A percentile compares a stretch with the other conserved stretches of the same genome.
phyloP scores from a whole-genome alignment of 64 coral and sea anemone species.

The Pocillopora verrucosa region DNA sequence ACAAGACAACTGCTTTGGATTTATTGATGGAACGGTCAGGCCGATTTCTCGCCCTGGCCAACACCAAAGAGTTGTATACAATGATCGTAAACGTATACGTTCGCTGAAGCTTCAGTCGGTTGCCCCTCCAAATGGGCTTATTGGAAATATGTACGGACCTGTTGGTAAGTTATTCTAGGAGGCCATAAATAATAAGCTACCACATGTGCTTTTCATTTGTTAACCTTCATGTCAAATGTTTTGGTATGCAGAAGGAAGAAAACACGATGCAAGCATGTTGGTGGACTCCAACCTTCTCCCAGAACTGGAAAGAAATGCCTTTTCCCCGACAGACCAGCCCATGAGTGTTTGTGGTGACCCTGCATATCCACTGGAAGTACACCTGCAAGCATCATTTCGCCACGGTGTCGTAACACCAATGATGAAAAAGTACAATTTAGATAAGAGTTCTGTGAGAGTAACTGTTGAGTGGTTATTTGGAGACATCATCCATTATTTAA shows the following conservation, averaged over 20 bases:
- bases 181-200: not conserved
- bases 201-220: not conserved
- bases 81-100: not conserved
- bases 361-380: not conserved
- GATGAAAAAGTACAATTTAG: not conserved
- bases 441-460: not conserved
- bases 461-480: not conserved
- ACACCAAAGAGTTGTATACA: not conserved
- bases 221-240: not conserved
- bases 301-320: not conserved
- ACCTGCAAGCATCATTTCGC: constrained; percentile 16
- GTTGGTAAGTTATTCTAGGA: not conserved
- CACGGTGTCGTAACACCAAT: constrained; percentile 21
- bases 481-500: not conserved
- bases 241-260: not conserved
- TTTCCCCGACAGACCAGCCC: constrained; percentile 12
- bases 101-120: not conserved
- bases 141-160: constrained; percentile 6
- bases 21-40: not conserved
- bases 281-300: not conserved
- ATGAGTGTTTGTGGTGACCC: constrained; percentile 17
- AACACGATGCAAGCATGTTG: constrained; percentile 7
- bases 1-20: not conserved
- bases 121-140: not conserved
- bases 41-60: not conserved